These are phyloP conservation scores for Poecile montanus DNA, from an alignment of 2,797 vertebrate species.

Conservation along the genomic window DNA sequence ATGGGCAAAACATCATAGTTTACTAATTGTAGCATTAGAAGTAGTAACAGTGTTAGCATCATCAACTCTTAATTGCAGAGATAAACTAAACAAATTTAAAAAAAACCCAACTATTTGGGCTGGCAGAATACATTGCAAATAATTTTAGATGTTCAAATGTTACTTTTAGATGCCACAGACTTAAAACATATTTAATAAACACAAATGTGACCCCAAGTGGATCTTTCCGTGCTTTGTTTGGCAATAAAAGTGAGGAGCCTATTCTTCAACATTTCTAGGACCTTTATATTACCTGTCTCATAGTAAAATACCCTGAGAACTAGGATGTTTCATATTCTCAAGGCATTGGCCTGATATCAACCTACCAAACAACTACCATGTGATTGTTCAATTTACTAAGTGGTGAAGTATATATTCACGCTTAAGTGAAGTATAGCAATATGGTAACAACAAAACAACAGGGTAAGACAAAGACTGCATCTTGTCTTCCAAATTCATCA, in stretches of 20 bases:
- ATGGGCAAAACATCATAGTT: accelerated
- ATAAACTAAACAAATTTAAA: neutral
- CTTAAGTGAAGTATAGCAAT: neutral
- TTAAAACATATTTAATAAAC: neutral
- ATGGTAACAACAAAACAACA: neutral
- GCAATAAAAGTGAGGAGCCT: neutral
- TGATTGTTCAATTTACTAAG: neutral
- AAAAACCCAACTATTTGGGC: accelerated
- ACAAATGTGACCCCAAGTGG: neutral
- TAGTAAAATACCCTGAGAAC: neutral
- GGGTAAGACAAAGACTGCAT: neutral
- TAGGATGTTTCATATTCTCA: neutral
- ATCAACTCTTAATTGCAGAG: neutral
- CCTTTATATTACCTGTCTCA: neutral
- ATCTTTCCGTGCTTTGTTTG: neutral
- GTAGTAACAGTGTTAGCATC: neutral
- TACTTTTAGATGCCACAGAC: neutral
- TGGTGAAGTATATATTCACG: no score
- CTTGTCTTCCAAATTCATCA: neutral
- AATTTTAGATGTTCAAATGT: neutral
- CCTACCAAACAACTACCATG: neutral
- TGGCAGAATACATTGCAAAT: neutral
- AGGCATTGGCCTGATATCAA: neutral
- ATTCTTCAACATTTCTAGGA: neutral
- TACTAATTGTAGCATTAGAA: neutral